Evolutionary conservation across 92 coral and sea anemone genomes (phyloP).

Genomic region (Heliopora coerulea): DNA sequence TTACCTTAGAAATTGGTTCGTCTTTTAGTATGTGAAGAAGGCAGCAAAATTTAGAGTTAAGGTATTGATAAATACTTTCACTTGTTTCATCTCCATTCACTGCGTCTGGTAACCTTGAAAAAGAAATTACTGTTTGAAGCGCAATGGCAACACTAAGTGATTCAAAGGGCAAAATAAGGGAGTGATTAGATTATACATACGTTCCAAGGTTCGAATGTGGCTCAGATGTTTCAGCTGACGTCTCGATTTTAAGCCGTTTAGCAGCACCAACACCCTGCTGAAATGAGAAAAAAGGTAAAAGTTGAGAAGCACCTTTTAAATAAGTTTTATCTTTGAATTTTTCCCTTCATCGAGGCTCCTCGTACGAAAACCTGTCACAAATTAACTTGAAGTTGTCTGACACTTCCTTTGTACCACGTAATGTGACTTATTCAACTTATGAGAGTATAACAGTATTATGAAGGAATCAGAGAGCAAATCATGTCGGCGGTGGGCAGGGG

Average conservation of each 20-base stretch:
- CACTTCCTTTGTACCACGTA: too few species aligned
- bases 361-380: too few species aligned
- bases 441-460: too few species aligned
- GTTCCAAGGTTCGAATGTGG: not conserved
- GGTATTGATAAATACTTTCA: not conserved
- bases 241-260: conserved; percentile 1
- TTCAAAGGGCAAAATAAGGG: too few species aligned
- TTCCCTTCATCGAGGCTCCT: too few species aligned
- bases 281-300: conserved; percentile 1
- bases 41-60: not conserved
- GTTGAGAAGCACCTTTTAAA: too few species aligned
- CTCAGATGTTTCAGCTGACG: not conserved
- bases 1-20: not conserved
- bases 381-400: too few species aligned
- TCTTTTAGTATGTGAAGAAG: not conserved
- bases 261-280: not conserved
- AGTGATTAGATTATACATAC: not conserved
- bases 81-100: not conserved
- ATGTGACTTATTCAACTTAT: too few species aligned
- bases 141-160: too few species aligned
- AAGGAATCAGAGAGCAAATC: too few species aligned
- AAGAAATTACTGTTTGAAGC: not conserved
- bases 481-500: too few species aligned
- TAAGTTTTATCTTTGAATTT: too few species aligned
- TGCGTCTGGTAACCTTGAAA: not conserved